These are phyloP conservation scores for Scaptomyza graminum DNA, from an alignment of 1,140 invertebrate genomes.

Conservation along the genomic window DNA sequence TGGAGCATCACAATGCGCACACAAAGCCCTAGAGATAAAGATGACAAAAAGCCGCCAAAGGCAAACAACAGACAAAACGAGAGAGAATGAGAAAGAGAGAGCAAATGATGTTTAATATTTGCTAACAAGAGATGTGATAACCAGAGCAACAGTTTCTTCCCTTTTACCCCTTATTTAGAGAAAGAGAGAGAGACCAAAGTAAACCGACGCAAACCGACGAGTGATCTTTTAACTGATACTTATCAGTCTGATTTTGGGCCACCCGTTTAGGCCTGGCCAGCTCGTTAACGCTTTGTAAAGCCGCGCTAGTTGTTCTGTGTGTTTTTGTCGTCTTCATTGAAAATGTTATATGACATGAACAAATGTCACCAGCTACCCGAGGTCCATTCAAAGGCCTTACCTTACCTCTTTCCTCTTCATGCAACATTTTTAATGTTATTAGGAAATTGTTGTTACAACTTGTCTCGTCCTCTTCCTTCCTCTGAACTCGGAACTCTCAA, in stretches of 20 bases:
- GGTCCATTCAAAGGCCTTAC: not conserved
- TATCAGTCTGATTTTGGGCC: conserved; percentile 31
- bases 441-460: conserved; percentile 43
- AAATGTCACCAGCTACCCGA: conserved; percentile 19
- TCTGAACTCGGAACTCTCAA: not conserved
- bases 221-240: conserved; percentile 27
- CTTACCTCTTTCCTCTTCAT: not conserved
- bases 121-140: conserved; percentile 64
- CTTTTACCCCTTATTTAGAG: not conserved
- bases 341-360: conserved; percentile 41
- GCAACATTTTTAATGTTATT: conserved; percentile 18
- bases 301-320: conserved; percentile 19
- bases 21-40: conserved; percentile 50
- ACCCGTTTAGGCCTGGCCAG: conserved; percentile 24
- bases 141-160: conserved; percentile 31
- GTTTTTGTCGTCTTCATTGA: conserved; percentile 48
- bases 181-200: conserved; percentile 2
- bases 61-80: conserved; percentile 33
- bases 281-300: conserved; percentile 14
- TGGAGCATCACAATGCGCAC: conserved; percentile 58
- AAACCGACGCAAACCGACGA: conserved; percentile 19
- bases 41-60: conserved; percentile 71
- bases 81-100: too few species aligned
- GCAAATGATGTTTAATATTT: conserved; percentile 68
- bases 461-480: conserved; percentile 4